Evolutionary conservation across 2,113 vertebrate genomes (phyloP), one percentile per base, ranked within the genome.

Genomic region (Microcebus murinus): DNA sequence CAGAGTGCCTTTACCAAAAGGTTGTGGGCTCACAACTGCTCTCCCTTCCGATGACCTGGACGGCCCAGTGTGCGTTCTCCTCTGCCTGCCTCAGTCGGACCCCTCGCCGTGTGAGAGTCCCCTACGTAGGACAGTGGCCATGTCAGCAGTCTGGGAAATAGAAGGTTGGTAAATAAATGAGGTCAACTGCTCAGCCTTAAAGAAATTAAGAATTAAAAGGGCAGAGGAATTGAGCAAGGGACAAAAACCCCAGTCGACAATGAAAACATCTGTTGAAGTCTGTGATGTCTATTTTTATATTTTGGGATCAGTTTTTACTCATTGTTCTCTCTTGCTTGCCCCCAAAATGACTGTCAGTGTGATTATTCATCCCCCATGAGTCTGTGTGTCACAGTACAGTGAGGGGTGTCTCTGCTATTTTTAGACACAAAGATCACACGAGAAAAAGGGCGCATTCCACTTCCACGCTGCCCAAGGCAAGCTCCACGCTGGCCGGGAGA

Each of bases 231-330:
- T 52, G 76, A 91, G n/a, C 59, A 42, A 94, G 84, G 48, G 81
- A 15, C 17, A 76, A 70, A 81, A 89, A 23, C 14, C 23, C 27
- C 31, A 29, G 21, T 12, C 61, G 61, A 77, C 70, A 82, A 67
- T 70, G 71, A 87, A 91, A 90, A 63, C 31, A 48, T 68, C 76
- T 86, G 92, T 88, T 92, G 68, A 96, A 88, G 85, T 74, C 73
- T 13, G 4, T 61, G 73, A 61, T 12, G 36, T 5, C 67, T 34
- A n/a, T 48, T 89, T 89, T 79, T 65, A 3, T 39, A 39, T 63
- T 86, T 70, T 31, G 45, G 27, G 18, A 45, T 48, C 88, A 39
- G 34, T 55, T 65, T 91, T 89, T 29, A 55, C n/a, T 63, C 48
- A 74, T 39, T 82, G n/a, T 77, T 89, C 36, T 80, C n/a, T 36